Base-by-base conservation (phyloP, 2,888 invertebrate genomes). In the Hypsopygia costalis region DNA sequence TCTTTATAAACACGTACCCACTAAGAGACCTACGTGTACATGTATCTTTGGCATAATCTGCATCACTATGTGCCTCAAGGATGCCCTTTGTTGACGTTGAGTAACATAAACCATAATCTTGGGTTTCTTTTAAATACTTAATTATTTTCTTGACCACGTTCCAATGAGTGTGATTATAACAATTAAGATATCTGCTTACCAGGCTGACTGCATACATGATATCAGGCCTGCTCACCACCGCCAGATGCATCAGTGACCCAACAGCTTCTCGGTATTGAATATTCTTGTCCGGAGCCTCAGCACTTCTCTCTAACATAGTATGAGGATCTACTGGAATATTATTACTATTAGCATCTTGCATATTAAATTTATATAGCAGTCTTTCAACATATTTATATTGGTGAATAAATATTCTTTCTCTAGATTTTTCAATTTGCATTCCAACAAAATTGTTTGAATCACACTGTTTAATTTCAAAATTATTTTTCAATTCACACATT, bases 211-310 rank as follows among this genome's bases (percentile, higher is more conserved):
- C n/a, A n/a, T n/a, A n/a, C n/a, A n/a, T n/a, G n/a, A n/a, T n/a
- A n/a, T n/a, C n/a, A n/a, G n/a, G n/a, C n/a, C n/a, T n/a, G n/a
- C n/a, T n/a, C n/a, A n/a, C 43, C 11, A 42, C 29, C 2, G 49
- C 43, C 11, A 46, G 36, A 29, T 47, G 44, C 46, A 49, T 47
- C 6, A 49, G 22, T 6, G 44, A 43, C 0, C 49, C 47, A 11
- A 51, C 49, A 11, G 50, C 49, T 27, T 51, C 51, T 44, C 51
- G 30, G 38, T 51, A 51, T 5, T 16, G 49, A 1, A 44, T 36
- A 20, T 37, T 31, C 30, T 41, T 47, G 9, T 44, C 40, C 12
- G 30, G 11, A 8, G 3, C 12, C 6, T 9, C 30, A 11, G 11
- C 4, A 4, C 36, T 27, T 11, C 34, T 49, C 22, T 49, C 25